A percentile compares a stretch with the other conserved stretches of the same genome.
Evolutionary conservation across 2,888 invertebrate genomes (phyloP).

Genomic region (Leptopilina drosophilae): DNA sequence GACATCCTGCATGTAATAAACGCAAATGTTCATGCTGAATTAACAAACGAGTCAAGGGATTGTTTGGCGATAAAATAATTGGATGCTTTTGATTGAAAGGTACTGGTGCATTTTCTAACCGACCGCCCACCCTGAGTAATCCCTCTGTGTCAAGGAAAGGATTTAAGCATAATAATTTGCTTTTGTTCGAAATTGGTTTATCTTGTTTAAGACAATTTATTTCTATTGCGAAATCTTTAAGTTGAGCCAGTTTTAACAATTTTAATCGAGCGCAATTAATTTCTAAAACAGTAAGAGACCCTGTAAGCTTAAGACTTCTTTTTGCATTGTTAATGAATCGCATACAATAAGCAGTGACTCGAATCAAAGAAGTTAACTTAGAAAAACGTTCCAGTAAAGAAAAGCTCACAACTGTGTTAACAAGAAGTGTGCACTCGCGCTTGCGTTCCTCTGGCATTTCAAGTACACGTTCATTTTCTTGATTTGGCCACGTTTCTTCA

Average conservation of each 20-base stretch:
- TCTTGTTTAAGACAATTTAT: not conserved
- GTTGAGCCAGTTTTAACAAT: not conserved
- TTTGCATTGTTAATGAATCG: not conserved
- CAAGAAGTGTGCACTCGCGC: not conserved
- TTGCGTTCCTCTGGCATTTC: not conserved
- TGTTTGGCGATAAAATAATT: conserved; percentile 57
- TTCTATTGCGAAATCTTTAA: not conserved
- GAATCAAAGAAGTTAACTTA: not conserved
- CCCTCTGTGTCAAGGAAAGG: not conserved
- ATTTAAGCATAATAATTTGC: not conserved
- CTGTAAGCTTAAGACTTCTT: not conserved
- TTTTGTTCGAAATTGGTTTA: not conserved
- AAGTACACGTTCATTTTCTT: not conserved
- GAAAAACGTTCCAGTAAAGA: not conserved
- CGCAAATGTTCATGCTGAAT: conserved; percentile 40
- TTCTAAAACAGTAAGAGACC: not conserved
- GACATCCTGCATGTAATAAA: conserved; percentile 58
- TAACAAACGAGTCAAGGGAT: conserved; percentile 58
- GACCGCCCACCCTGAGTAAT: conserved; percentile 61
- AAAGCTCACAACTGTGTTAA: not conserved
- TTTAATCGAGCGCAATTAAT: not conserved
- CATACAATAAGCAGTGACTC: not conserved
- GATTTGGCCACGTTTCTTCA: not conserved
- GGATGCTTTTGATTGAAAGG: conserved; percentile 55
- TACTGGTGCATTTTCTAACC: conserved; percentile 57